Evolutionary conservation across 2,113 vertebrate genomes (phyloP).

Genomic region (Rattus norvegicus): DNA sequence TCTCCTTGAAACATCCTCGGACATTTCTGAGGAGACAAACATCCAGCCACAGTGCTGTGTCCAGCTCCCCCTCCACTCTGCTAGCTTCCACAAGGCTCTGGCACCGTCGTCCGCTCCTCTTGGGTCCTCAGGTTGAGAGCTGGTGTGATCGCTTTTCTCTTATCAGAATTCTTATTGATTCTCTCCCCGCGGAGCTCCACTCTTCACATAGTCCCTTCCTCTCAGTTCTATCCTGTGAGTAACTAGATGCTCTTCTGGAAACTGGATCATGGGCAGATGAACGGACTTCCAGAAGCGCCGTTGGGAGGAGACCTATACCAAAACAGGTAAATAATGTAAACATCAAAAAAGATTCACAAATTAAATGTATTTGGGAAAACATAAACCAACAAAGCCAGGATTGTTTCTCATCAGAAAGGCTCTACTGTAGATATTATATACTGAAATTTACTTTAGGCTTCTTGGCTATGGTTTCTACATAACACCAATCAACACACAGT

Average conservation of each 20-base stretch:
- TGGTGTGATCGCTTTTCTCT: neutral
- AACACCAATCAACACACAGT: slow-evolving; percentile 1
- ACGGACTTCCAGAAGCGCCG: neutral
- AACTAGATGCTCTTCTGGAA: neutral
- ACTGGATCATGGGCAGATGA: neutral
- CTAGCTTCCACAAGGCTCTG: neutral
- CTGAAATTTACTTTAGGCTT: neutral
- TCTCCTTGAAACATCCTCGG: neutral
- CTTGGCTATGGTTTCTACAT: neutral
- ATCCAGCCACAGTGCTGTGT: neutral
- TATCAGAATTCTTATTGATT: neutral
- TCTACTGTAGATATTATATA: neutral
- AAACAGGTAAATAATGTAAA: neutral
- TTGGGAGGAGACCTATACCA: neutral
- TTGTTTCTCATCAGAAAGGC: neutral
- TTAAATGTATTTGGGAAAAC: slow-evolving; percentile 17
- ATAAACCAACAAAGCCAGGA: neutral
- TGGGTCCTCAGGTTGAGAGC: neutral
- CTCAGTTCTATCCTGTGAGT: neutral
- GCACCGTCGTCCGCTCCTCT: neutral
- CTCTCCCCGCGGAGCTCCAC: neutral
- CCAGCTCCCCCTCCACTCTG: fast-evolving
- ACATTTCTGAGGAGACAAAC: neutral
- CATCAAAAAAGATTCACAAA: neutral
- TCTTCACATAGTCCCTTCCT: neutral